A percentile compares a stretch with the other conserved stretches of the same genome.
Conservation (phyloP, 2,797 vertebrate genomes). For the Clarias pachynema region DNA sequence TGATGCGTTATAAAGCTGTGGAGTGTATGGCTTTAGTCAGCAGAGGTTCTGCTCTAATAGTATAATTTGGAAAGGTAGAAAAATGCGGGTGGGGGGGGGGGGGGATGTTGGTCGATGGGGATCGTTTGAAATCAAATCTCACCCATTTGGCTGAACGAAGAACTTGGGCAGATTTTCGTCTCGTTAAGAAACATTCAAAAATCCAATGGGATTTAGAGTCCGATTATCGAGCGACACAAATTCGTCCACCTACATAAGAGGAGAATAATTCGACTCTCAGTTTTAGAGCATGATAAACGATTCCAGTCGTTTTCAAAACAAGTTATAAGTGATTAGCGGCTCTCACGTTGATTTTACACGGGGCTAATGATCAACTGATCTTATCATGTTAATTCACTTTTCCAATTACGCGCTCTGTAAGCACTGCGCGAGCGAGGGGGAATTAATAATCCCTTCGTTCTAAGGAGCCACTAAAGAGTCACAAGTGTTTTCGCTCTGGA, state of each 20-base stretch:
- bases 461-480: constrained; percentile 37
- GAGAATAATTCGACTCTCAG: not conserved
- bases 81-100: not conserved
- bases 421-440: constrained; percentile 2
- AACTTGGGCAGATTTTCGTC: constrained; percentile 17
- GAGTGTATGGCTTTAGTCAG: constrained; percentile 28
- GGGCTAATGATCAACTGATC: constrained; percentile 24
- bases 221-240: not conserved
- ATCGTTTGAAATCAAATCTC: constrained; percentile 46
- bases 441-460: constrained; percentile 24
- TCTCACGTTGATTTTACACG: constrained; percentile 11
- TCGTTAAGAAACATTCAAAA: constrained; percentile 18
- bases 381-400: constrained; percentile 46
- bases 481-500: constrained; percentile 49
- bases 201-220: not conserved
- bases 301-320: not conserved
- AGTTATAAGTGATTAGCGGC: constrained; percentile 13
- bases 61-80: constrained; percentile 40
- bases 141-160: constrained; percentile 8
- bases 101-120: not conserved
- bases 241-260: not conserved
- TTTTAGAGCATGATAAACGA: not conserved
- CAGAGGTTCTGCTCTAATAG: constrained; percentile 33
- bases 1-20: constrained; percentile 15
- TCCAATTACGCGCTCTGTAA: constrained; percentile 37